Conservation (phyloP, 2,113 vertebrate species). For the Terrapene triunguis region DNA sequence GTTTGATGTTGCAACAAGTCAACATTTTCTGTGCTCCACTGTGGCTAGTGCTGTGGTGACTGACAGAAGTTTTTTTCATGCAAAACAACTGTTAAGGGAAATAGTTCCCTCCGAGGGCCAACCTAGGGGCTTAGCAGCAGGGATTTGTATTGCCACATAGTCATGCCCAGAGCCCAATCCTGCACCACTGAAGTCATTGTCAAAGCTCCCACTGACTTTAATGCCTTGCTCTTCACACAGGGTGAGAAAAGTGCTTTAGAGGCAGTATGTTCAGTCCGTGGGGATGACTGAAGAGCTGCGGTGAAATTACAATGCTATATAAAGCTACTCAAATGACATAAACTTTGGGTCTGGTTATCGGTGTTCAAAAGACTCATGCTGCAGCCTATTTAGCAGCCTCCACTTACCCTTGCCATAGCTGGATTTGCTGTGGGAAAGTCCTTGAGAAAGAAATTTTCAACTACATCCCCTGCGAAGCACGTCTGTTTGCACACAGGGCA, state of each 20-base stretch:
- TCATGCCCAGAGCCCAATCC: neutral
- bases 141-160: neutral
- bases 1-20: neutral
- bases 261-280: neutral
- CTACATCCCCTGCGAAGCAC: conserved; percentile 80
- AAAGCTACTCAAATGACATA: accelerated
- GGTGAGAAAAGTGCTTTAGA: neutral
- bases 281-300: neutral
- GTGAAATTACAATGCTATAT: neutral
- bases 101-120: neutral
- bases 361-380: neutral
- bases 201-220: neutral
- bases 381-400: neutral
- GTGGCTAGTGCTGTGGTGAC: neutral
- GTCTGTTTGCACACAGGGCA: conserved; percentile 70
- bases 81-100: neutral
- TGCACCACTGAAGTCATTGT: neutral
- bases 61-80: neutral
- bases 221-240: neutral
- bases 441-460: conserved; percentile 75
- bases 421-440: conserved; percentile 48
- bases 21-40: neutral
- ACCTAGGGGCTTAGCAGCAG: neutral
- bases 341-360: neutral
- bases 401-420: conserved; percentile 85